A percentile compares a stretch with the other conserved stretches of the same genome.
phyloP scores from a whole-genome alignment of 1,140 invertebrate species.

The Lysiphlebus fabarum region DNA sequence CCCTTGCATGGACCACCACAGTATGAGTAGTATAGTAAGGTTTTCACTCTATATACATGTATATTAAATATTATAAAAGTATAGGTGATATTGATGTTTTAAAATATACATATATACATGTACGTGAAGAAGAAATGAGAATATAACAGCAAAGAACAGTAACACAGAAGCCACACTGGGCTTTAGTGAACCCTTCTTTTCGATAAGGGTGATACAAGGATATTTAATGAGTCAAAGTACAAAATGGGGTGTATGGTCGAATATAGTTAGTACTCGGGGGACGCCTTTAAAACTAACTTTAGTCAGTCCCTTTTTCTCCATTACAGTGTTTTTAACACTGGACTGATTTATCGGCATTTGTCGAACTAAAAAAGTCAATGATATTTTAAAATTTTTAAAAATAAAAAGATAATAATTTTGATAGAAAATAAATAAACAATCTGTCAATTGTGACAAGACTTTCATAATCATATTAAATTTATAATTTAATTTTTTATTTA shows the following conservation, averaged over 20 bases:
- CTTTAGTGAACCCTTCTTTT: slow-evolving; percentile 22
- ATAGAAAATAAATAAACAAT: too few species aligned
- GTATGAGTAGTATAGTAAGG: slow-evolving; percentile 43
- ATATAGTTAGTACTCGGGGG: slow-evolving; percentile 31
- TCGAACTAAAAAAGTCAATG: slow-evolving; percentile 29
- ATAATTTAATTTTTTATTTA: too few species aligned
- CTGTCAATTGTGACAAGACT: too few species aligned
- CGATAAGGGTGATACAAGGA: slow-evolving; percentile 36
- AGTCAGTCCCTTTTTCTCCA: slow-evolving; percentile 19
- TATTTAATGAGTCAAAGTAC: slow-evolving; percentile 47
- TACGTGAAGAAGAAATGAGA: slow-evolving; percentile 9
- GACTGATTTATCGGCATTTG: slow-evolving; percentile 52
- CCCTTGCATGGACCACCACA: background rate
- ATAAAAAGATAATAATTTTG: background rate
- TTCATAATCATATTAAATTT: too few species aligned
- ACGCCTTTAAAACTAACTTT: slow-evolving; percentile 25
- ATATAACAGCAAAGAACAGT: slow-evolving; percentile 16
- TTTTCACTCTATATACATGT: background rate
- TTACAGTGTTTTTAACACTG: slow-evolving; percentile 31
- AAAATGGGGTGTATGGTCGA: slow-evolving; percentile 21
- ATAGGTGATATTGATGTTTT: slow-evolving; percentile 51
- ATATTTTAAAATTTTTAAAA: too few species aligned
- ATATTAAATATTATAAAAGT: slow-evolving; percentile 11
- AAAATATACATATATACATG: slow-evolving; percentile 48
- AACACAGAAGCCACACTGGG: slow-evolving; percentile 13